A percentile compares a stretch with the other conserved stretches of the same genome.
phyloP scores from a whole-genome alignment of 1,140 invertebrate species.

The Cydia pomonella region DNA sequence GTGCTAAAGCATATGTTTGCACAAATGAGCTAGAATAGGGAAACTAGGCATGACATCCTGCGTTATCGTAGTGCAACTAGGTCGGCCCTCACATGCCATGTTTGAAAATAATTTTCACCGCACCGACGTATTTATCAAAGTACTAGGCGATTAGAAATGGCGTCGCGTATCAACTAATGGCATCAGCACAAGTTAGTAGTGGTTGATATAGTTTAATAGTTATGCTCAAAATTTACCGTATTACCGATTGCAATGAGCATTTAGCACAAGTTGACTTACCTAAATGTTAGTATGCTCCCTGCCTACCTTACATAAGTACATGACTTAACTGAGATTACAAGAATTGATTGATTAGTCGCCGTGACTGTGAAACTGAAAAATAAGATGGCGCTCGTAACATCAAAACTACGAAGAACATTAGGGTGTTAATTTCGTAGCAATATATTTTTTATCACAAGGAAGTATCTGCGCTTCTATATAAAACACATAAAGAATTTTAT shows the following conservation, averaged over 20 bases:
- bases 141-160: constrained; percentile 32
- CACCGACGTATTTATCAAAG: constrained; percentile 52
- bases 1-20: neutral
- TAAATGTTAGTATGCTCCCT: too few species aligned
- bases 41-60: constrained; percentile 68
- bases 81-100: constrained; percentile 60
- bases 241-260: too few species aligned
- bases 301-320: too few species aligned
- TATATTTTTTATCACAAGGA: neutral
- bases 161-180: neutral
- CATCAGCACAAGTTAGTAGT: neutral
- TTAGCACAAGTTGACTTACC: too few species aligned
- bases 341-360: neutral
- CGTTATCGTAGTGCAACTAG: constrained; percentile 70
- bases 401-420: neutral
- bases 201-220: neutral
- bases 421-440: neutral
- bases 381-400: too few species aligned
- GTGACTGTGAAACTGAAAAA: neutral
- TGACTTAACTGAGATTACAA: neutral
- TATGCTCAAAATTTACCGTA: too few species aligned
- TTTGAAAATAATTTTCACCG: constrained; percentile 76
- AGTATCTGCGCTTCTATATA: constrained; percentile 6
- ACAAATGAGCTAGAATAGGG: constrained; percentile 40
- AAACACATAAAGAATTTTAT: constrained; percentile 15